These are phyloP conservation scores for Ectemnius cavifrons DNA, from an alignment of 2,888 invertebrate species.

Conservation along the genomic window DNA sequence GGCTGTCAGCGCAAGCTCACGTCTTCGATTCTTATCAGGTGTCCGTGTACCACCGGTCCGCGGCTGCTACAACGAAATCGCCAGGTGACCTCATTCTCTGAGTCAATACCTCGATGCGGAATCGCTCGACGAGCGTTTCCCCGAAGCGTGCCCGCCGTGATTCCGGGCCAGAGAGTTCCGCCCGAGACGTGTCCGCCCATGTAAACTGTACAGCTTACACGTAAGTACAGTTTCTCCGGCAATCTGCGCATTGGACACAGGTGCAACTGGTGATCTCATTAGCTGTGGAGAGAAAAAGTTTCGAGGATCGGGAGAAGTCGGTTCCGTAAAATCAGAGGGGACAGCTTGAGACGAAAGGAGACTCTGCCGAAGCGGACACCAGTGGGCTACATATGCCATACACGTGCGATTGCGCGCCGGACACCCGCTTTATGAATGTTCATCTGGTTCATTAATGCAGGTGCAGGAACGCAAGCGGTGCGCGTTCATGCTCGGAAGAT, in stretches of 20 bases:
- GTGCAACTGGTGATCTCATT: conserved; percentile 15
- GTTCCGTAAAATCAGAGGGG: no score
- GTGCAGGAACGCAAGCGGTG: conserved; percentile 51
- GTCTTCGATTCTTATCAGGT: conserved; percentile 48
- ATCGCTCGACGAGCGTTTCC: conserved; percentile 41
- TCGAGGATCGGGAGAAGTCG: no score
- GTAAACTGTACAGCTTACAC: conserved; percentile 54
- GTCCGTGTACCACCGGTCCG: conserved; percentile 46
- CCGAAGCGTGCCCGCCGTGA: conserved; percentile 42
- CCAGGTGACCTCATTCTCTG: conserved; percentile 59
- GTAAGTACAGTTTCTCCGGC: conserved; percentile 29
- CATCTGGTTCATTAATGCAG: conserved; percentile 58
- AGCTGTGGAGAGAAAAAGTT: not conserved
- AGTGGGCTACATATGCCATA: conserved; percentile 32
- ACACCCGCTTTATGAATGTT: conserved; percentile 43
- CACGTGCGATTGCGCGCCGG: conserved; percentile 32
- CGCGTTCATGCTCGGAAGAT: conserved; percentile 29
- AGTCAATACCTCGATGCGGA: conserved; percentile 52
- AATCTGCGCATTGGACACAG: conserved; percentile 26
- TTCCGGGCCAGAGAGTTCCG: conserved; percentile 19
- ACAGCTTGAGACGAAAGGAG: no score
- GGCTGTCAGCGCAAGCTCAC: conserved; percentile 44
- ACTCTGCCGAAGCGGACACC: no score
- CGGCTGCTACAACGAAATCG: conserved; percentile 55
- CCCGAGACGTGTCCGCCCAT: conserved; percentile 54